phyloP scores from a whole-genome alignment of 2,888 invertebrate species.

The Sabatieria punctata region DNA sequence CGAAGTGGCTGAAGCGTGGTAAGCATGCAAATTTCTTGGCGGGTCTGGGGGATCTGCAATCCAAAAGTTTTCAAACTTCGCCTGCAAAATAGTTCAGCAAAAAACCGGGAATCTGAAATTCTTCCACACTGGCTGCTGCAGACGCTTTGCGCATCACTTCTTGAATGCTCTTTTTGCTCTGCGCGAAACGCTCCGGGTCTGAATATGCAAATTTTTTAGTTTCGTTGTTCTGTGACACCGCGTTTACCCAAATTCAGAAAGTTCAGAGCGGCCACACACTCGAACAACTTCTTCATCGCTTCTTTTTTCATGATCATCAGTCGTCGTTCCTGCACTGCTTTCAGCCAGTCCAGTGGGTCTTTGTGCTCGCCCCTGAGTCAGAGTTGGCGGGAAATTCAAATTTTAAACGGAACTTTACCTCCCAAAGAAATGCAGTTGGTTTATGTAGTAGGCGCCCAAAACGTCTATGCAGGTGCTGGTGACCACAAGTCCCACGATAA shows the following conservation, averaged over 20 bases:
- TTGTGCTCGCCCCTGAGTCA: too few species aligned
- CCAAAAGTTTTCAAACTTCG: not conserved
- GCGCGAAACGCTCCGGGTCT: too few species aligned
- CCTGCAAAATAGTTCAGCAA: not conserved
- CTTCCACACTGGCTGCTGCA: too few species aligned
- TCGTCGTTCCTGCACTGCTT: slow-evolving; percentile 26
- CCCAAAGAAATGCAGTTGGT: slow-evolving; percentile 28
- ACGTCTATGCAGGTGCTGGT: slow-evolving; percentile 95
- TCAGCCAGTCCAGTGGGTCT: slow-evolving; percentile 27
- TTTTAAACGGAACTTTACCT: too few species aligned
- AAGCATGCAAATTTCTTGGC: slow-evolving; percentile 19
- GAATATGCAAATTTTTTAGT: too few species aligned
- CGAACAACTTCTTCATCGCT: slow-evolving; percentile 28
- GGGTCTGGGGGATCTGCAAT: slow-evolving; percentile 16
- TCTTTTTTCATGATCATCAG: slow-evolving; percentile 29
- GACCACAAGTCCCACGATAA: slow-evolving; percentile 77
- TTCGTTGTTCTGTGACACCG: too few species aligned
- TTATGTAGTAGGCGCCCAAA: slow-evolving; percentile 48
- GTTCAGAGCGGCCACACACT: slow-evolving; percentile 27
- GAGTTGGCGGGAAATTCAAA: too few species aligned
- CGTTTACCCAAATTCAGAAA: slow-evolving; percentile 20
- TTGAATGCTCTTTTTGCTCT: too few species aligned
- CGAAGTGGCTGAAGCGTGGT: slow-evolving; percentile 25
- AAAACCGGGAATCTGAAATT: too few species aligned
- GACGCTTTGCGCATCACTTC: too few species aligned